These are phyloP conservation scores for Rhagonycha lutea DNA, from an alignment of 2,888 invertebrate species.

Conservation along the genomic window DNA sequence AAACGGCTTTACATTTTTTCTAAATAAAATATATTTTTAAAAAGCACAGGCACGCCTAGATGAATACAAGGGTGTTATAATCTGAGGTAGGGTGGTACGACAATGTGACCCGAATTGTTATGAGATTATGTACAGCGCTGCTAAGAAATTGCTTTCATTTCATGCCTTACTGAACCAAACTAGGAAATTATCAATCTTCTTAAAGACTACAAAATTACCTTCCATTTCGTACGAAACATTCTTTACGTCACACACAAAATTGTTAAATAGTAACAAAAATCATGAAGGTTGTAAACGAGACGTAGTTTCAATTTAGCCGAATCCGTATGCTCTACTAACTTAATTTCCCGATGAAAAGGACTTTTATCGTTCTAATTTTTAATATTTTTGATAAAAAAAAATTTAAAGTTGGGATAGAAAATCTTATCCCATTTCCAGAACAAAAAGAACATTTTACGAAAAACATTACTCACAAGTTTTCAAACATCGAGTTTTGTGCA, in stretches of 20 bases:
- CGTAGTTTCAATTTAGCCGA: too few relatives aligned
- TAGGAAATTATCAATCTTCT: conserved; percentile 38
- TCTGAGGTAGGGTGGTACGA: conserved; percentile 28
- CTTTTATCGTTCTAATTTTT: background rate
- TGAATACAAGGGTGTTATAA: conserved; percentile 35
- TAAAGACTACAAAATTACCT: conserved; percentile 29
- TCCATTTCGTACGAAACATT: background rate
- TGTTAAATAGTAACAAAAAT: background rate
- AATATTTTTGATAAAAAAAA: background rate
- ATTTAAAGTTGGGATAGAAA: background rate
- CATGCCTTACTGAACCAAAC: conserved; percentile 36
- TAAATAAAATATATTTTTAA: conserved; percentile 23
- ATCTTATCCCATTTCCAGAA: background rate
- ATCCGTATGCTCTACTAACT: too few relatives aligned
- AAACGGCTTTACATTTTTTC: conserved; percentile 29
- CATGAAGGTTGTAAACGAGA: too few relatives aligned
- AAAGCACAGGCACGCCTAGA: conserved; percentile 11
- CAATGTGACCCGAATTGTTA: conserved; percentile 38
- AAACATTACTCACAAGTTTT: conserved; percentile 32
- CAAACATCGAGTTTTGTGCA: conserved; percentile 30
- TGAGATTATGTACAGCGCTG: conserved; percentile 38
- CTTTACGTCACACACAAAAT: background rate
- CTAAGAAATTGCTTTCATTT: conserved; percentile 38
- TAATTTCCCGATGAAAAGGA: too few relatives aligned
- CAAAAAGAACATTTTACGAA: conserved; percentile 19